Conservation (phyloP, 2,888 invertebrate species). For the Drosophila diplacantha region DNA sequence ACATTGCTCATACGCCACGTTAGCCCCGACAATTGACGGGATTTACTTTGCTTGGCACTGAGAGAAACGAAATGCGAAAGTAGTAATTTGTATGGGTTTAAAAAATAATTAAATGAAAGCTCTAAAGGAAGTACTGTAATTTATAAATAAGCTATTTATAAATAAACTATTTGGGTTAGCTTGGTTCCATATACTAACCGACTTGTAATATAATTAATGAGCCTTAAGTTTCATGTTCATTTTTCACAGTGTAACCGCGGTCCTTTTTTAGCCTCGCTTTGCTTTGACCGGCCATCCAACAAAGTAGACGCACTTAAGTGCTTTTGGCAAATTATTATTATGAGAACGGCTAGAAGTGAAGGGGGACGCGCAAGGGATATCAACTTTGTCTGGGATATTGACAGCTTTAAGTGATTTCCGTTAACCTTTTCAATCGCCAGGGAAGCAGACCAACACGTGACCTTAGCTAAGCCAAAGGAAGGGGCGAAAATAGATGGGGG, state of each 20-base stretch:
- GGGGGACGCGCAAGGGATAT: constrained; percentile 13
- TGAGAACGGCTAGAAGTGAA: constrained; percentile 36
- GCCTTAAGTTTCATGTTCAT: accelerated
- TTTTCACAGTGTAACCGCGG: constrained; percentile 1
- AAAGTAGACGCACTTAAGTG: constrained; percentile 70
- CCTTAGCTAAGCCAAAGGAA: constrained; percentile 40
- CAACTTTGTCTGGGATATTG: constrained; percentile 48
- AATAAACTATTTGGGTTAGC: background rate
- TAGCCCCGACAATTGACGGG: constrained; percentile 57
- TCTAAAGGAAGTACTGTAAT: background rate
- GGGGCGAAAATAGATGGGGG: background rate
- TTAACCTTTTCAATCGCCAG: constrained; percentile 61
- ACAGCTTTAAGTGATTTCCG: constrained; percentile 68
- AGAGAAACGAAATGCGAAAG: background rate
- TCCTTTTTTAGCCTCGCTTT: constrained; percentile 38
- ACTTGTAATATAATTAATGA: background rate
- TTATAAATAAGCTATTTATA: too few relatives aligned
- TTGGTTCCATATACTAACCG: background rate
- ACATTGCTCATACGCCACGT: constrained; percentile 66
- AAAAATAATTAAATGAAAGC: background rate
- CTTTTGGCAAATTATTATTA: constrained; percentile 71
- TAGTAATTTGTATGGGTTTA: too few relatives aligned
- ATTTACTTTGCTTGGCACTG: constrained; percentile 28
- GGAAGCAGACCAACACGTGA: constrained; percentile 59
- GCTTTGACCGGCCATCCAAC: constrained; percentile 46